Evolutionary conservation across 2,888 invertebrate species (phyloP).

Genomic region (Frankliniella fusca): DNA sequence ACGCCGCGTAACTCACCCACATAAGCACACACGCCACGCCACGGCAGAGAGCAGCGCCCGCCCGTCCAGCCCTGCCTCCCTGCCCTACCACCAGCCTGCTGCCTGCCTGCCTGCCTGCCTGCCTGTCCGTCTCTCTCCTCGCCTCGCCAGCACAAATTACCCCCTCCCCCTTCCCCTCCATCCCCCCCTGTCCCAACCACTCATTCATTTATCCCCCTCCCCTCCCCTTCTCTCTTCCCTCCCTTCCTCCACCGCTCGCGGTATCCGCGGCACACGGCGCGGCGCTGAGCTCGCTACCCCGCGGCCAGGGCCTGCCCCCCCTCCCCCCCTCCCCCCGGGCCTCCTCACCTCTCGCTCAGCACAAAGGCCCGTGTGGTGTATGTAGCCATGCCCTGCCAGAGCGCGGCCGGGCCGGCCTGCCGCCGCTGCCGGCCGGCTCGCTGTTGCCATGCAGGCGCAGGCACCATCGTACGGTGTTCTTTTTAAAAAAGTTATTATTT

Average conservation of each 20-base stretch:
- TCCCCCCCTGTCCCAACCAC: not conserved
- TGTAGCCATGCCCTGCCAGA: too few relatives aligned
- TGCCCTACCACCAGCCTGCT: too few relatives aligned
- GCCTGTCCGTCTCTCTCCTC: not conserved
- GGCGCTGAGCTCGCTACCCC: not conserved
- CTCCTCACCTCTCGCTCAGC: too few relatives aligned
- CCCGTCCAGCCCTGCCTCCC: too few relatives aligned
- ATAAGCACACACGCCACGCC: too few relatives aligned
- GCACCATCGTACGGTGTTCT: not conserved
- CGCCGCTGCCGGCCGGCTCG: too few relatives aligned
- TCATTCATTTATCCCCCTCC: constrained; percentile 19
- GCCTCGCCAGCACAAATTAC: constrained; percentile 17
- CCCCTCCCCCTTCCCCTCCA: not conserved
- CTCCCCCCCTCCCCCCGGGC: not conserved
- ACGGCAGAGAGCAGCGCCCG: too few relatives aligned
- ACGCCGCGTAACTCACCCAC: too few relatives aligned
- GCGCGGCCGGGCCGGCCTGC: not conserved
- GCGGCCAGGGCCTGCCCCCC: not conserved
- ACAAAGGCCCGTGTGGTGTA: too few relatives aligned
- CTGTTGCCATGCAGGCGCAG: constrained; percentile 1
- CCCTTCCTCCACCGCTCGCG: not conserved
- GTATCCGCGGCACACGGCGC: not conserved
- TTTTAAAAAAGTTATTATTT: not conserved
- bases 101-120: not conserved
- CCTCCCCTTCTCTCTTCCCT: not conserved